These are phyloP conservation scores for Marronus borbonicus DNA, from an alignment of 2,888 invertebrate genomes.

Conservation along the genomic window DNA sequence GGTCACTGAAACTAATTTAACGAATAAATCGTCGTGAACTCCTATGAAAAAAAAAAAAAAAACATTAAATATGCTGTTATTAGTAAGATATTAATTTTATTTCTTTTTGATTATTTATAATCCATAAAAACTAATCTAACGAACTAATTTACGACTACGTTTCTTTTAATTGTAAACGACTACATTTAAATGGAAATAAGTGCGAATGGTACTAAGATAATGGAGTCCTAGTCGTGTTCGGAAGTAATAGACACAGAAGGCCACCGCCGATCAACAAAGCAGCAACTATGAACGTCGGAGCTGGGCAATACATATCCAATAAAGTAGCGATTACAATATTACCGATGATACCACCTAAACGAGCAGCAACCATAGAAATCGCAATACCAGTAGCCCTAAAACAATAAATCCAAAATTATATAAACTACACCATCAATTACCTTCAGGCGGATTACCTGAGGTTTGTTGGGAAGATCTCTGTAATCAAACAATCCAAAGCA, in stretches of 20 bases:
- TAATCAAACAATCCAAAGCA: conserved; percentile 92
- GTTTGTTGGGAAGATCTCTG: conserved; percentile 94
- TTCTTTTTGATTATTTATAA: neutral
- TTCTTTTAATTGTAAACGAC: neutral
- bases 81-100: neutral
- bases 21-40: neutral
- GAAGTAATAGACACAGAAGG: conserved; percentile 88
- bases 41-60: neutral
- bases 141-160: neutral
- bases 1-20: neutral
- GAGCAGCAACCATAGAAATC: conserved; percentile 90
- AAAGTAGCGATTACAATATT: conserved; percentile 92
- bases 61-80: neutral
- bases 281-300: conserved; percentile 93
- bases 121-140: too few species aligned
- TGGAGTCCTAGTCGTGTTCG: conserved; percentile 90
- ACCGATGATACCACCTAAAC: conserved; percentile 91
- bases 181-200: neutral
- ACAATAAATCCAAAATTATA: conserved; percentile 48
- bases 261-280: conserved; percentile 89
- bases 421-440: neutral
- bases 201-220: conserved; percentile 63
- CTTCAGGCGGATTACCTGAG: conserved; percentile 76
- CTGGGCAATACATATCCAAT: conserved; percentile 90
- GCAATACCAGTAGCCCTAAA: conserved; percentile 91